Conservation (phyloP, 2,113 vertebrate genomes). For the Okapia johnstoni region DNA sequence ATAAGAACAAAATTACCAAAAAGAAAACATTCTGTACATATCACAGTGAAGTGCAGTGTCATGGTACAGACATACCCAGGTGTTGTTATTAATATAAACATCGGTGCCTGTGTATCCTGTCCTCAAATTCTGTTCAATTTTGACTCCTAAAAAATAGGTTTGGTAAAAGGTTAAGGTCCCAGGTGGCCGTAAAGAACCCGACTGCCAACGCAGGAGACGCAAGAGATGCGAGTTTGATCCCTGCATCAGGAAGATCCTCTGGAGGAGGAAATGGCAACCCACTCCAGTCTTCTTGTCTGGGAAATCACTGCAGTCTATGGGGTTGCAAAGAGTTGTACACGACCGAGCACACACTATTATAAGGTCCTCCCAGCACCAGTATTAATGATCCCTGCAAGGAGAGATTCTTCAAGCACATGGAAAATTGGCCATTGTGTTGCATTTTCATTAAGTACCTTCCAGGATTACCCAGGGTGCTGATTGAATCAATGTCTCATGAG, state of each 20-base stretch:
- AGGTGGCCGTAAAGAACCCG: background rate
- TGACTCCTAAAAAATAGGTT: background rate
- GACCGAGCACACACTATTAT: background rate
- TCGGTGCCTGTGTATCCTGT: background rate
- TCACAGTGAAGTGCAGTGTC: background rate
- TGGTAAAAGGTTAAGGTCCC: background rate
- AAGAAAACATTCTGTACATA: background rate
- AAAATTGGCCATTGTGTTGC: background rate
- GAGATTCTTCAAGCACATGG: background rate
- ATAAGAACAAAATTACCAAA: background rate
- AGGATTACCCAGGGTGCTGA: background rate
- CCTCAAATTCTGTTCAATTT: background rate
- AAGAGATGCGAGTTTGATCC: background rate
- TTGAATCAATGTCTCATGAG: conserved; percentile 26
- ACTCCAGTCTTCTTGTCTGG: background rate
- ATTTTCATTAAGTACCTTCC: background rate
- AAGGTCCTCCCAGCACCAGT: background rate
- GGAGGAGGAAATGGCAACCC: background rate
- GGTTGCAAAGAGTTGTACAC: background rate
- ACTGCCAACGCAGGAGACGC: background rate
- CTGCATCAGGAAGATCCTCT: background rate
- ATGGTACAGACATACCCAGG: background rate
- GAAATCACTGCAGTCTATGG: background rate
- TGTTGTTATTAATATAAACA: background rate
- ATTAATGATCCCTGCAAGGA: background rate